phyloP scores from a whole-genome alignment of 1,140 invertebrate species.

The Dysdera silvatica region DNA sequence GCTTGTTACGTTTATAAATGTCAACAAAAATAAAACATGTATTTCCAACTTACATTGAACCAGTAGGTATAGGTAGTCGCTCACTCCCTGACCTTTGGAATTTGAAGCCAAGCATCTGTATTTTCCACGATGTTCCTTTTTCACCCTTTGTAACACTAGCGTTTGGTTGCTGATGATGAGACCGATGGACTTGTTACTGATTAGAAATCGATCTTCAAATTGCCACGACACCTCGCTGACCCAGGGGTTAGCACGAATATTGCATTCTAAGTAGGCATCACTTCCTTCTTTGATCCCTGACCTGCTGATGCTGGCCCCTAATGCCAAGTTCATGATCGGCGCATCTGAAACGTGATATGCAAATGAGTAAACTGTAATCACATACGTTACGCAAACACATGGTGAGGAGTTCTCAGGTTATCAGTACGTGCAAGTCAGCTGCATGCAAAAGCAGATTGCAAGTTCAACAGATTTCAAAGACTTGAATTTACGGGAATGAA shows the following conservation, averaged over 20 bases:
- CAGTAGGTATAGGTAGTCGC: constrained; percentile 68
- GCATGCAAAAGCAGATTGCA: too few relatives aligned
- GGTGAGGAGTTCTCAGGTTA: too few relatives aligned
- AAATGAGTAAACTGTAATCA: too few relatives aligned
- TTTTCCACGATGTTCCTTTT: constrained; percentile 34
- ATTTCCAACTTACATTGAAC: constrained; percentile 52
- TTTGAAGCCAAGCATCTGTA: constrained; percentile 85
- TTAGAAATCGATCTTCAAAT: constrained; percentile 52
- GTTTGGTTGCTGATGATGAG: constrained; percentile 36
- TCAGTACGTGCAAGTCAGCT: too few relatives aligned
- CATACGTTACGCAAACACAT: too few relatives aligned
- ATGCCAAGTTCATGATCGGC: constrained; percentile 32
- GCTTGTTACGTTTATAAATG: too few relatives aligned
- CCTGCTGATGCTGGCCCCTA: constrained; percentile 53
- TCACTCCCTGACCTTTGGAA: constrained; percentile 77
- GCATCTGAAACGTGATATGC: constrained; percentile 28
- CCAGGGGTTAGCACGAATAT: constrained; percentile 78
- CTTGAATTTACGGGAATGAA: too few relatives aligned
- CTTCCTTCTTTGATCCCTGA: constrained; percentile 66
- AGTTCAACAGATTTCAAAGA: too few relatives aligned
- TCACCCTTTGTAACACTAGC: constrained; percentile 35
- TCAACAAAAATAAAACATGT: not conserved
- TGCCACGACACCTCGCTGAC: constrained; percentile 70
- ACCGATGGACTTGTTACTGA: constrained; percentile 25
- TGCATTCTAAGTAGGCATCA: constrained; percentile 83